Evolutionary conservation across 1,140 invertebrate species (phyloP).

Genomic region (Drosophila bipectinata): DNA sequence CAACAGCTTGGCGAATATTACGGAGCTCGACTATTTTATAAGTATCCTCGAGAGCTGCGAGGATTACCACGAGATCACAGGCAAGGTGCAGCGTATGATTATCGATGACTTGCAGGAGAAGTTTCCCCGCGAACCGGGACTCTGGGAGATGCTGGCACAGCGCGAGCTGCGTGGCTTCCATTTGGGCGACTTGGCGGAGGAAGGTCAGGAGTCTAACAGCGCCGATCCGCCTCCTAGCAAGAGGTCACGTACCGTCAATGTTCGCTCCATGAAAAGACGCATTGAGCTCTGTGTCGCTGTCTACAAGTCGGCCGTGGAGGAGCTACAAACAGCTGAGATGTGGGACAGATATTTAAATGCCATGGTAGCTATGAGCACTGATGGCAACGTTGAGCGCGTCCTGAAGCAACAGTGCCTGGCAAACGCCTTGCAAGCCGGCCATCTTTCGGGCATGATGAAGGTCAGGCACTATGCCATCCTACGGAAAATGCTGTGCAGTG

Average conservation of each 20-base stretch:
- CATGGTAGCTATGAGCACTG: constrained; percentile 65
- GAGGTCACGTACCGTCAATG: constrained; percentile 17
- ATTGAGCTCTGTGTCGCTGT: constrained; percentile 67
- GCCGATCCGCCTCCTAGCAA: constrained; percentile 40
- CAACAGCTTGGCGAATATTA: constrained; percentile 68
- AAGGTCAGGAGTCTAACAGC: constrained; percentile 15
- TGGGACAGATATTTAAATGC: constrained; percentile 67
- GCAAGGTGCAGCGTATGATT: constrained; percentile 59
- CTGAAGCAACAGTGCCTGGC: constrained; percentile 62
- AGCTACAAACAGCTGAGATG: constrained; percentile 60
- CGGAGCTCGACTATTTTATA: constrained; percentile 62
- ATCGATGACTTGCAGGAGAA: constrained; percentile 70
- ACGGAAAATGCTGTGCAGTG: constrained; percentile 58
- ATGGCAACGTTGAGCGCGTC: constrained; percentile 46
- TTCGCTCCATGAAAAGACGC: constrained; percentile 56
- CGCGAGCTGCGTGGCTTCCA: constrained; percentile 69
- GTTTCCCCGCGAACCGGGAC: constrained; percentile 58
- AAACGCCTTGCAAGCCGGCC: constrained; percentile 68
- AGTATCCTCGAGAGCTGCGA: constrained; percentile 66
- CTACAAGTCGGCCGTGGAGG: constrained; percentile 70
- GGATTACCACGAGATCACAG: constrained; percentile 58
- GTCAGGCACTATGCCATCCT: constrained; percentile 60
- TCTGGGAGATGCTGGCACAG: constrained; percentile 76
- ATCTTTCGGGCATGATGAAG: constrained; percentile 62
- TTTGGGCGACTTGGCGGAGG: constrained; percentile 58